Conservation (phyloP, 2,888 invertebrate species). For the Zonitis immaculata region DNA sequence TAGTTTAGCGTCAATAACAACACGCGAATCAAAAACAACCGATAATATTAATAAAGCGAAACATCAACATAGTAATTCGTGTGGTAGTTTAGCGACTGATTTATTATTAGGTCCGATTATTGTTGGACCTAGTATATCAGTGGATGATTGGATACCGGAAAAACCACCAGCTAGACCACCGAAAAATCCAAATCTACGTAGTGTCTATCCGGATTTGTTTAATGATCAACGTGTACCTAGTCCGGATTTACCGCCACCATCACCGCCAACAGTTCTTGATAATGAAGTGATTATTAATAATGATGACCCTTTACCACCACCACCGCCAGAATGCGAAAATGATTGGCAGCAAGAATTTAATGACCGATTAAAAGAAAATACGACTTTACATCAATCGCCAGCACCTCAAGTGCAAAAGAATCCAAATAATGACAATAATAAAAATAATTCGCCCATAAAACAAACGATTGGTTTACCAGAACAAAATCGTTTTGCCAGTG, state of each 20-base stretch:
- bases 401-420: constrained; percentile 39
- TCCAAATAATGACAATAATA: constrained; percentile 10
- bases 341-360: constrained; percentile 41
- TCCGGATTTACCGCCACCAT: constrained; percentile 60
- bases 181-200: constrained; percentile 65
- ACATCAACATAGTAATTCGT: constrained; percentile 57
- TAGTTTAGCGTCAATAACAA: constrained; percentile 41
- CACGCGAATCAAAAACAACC: constrained; percentile 38
- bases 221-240: constrained; percentile 54
- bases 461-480: constrained; percentile 35
- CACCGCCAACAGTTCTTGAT: constrained; percentile 58
- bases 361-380: constrained; percentile 35
- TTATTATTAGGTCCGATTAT: constrained; percentile 59
- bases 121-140: constrained; percentile 58
- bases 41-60: constrained; percentile 42
- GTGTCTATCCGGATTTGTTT: constrained; percentile 48
- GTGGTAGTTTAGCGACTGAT: constrained; percentile 56
- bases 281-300: constrained; percentile 56
- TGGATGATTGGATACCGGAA: constrained; percentile 69
- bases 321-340: constrained; percentile 54
- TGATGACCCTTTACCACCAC: constrained; percentile 63
- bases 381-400: constrained; percentile 36
- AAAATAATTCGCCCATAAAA: constrained; percentile 23
- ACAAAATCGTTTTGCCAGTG: constrained; percentile 26
- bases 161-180: constrained; percentile 74